Conservation (phyloP, 2,888 invertebrate species). For the Pyrochroa serraticornis region DNA sequence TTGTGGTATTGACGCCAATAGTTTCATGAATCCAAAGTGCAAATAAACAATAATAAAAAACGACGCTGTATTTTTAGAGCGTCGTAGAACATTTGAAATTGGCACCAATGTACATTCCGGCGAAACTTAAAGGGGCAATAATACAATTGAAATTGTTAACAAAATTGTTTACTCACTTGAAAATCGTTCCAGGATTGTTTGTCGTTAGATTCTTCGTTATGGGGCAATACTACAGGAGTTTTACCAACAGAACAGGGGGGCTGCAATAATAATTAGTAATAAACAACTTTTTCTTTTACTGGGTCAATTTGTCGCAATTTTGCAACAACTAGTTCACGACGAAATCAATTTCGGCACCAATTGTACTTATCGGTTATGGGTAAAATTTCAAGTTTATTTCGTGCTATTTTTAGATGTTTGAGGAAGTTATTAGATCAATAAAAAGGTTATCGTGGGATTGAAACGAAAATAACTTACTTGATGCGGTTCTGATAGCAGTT, state of each 20-base stretch:
- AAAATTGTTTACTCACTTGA: conserved; percentile 1
- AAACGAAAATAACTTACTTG: conserved; percentile 39
- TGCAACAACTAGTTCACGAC: too few relatives aligned
- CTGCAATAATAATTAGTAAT: not conserved
- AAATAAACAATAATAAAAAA: not conserved
- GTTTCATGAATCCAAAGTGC: conserved; percentile 1
- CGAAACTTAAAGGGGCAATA: not conserved
- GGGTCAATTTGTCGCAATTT: too few relatives aligned
- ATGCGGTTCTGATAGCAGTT: conserved; percentile 43
- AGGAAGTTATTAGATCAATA: not conserved
- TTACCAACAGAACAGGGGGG: not conserved
- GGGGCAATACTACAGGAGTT: not conserved
- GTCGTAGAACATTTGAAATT: not conserved
- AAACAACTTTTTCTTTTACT: too few relatives aligned
- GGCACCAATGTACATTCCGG: not conserved
- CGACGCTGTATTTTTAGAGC: too few relatives aligned
- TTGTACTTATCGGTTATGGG: not conserved
- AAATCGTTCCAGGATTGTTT: not conserved
- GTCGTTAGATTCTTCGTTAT: not conserved
- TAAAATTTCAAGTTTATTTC: not conserved
- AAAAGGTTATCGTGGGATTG: not conserved
- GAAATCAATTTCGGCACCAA: not conserved
- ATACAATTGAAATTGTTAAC: not conserved
- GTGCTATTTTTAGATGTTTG: not conserved
- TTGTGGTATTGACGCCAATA: conserved; percentile 5